Evolutionary conservation across 2,113 vertebrate species (phyloP), one percentile per base, ranked within the genome.

Genomic region (Parus major): DNA sequence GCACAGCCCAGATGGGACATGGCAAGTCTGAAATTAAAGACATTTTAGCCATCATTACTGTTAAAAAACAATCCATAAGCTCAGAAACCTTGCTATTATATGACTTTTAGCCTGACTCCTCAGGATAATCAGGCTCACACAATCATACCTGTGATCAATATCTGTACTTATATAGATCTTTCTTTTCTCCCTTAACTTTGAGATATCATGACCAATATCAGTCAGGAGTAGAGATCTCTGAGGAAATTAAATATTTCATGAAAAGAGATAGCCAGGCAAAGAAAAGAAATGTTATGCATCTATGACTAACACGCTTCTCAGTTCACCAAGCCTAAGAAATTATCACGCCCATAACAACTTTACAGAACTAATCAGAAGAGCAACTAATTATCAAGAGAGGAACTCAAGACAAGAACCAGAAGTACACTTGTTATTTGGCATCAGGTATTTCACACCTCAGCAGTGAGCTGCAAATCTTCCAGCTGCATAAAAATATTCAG

Each of bases 191-290:
- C 15, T 82, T 77, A 49, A 64, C 28, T 65, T 53, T 69, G 41
- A 86, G 46, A 29, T 52, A 33, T 53, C 24, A 59, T 42, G 20
- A 4, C 28, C 42, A 77, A 33, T 70, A 88, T 73, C n/a, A 49
- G 20, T 7, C 42, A 70, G 28, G 8, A 90, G 15, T 27, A 53
- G 63, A 61, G 16, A 53, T 57, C 25, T 93, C 50, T 29, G 47
- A 83, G 68, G 50, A 77, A 88, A 73, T 61, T 24, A 88, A 93
- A 61, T 35, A 28, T 68, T 93, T 86, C 17, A 59, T 70, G 39
- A 53, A 83, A 88, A 77, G n/a, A 41, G 5, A 6, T 53, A 81
- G 5, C 8, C 56, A 77, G 19, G 28, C 50, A 82, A 55, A 68
- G 15, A 41, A 88, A 33, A 52, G 22, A 77, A 90, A 56, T 13